Base-by-base conservation (phyloP, 1,140 invertebrate genomes). In the Drosophila chauvacae region DNA sequence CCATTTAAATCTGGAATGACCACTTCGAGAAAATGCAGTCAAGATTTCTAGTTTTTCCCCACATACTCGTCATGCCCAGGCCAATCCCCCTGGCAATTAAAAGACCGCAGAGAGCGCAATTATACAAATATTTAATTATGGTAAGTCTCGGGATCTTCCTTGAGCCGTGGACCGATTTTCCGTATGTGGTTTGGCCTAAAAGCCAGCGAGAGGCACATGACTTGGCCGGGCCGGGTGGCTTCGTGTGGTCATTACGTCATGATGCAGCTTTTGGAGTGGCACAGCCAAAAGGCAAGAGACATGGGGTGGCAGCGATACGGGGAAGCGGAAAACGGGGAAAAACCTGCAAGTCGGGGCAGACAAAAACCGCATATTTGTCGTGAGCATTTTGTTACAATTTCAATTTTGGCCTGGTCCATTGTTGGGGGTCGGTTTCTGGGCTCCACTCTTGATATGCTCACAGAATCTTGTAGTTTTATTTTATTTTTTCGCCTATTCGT, bases 341-440 rank as follows among this genome's bases (percentile, higher is more conserved):
- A 72, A 72, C 66, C 60, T 59, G 69, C 33, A 50, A 51, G 42
- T 41, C 53, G 44, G 66, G 69, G 23, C 51, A 58, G 68, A 58
- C 66, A 72, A 59, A 72, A 72, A 72, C 66, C 66, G 68, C 68
- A 72, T 72, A 72, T 72, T 72, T 72, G 69, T 72, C 66, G 69
- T 72, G 69, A 72, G 69, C 69, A 72, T 72, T 72, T 72, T 72
- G 69, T 72, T 72, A 72, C 69, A 72, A 72, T 72, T 72, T 72
- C 69, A 72, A 72, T 73, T 71, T 73, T 60, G 70, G 68, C 53
- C 69, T 60, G 70, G 68, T 73, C 68, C 70, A 73, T 73, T 73
- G 70, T 73, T 72, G 68, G 70, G 68, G 70, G 70, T 72, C 70
- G 66, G 70, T 51, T 73, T 72, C 55, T 73, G 72, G 68, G 42